Evolutionary conservation across 2,888 invertebrate genomes (phyloP).

Genomic region (Lasioglossum malachurum): DNA sequence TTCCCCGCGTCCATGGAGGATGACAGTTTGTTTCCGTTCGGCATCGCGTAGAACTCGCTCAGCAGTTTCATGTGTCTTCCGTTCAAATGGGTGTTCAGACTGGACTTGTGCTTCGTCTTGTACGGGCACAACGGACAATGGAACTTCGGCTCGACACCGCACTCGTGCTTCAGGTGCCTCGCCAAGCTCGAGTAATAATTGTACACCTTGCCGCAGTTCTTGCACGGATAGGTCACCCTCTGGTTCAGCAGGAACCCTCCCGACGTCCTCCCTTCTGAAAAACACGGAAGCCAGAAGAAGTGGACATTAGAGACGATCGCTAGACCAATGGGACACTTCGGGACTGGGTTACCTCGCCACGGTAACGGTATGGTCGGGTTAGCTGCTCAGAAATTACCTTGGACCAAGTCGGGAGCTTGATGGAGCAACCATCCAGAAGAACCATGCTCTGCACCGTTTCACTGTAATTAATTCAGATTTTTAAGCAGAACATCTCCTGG

Average conservation of each 20-base stretch:
- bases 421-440: too few relatives aligned
- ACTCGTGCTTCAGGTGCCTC: conserved; percentile 85
- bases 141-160: conserved; percentile 86
- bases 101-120: conserved; percentile 82
- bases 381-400: too few relatives aligned
- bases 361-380: not conserved
- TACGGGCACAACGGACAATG: conserved; percentile 85
- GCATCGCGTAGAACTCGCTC: conserved; percentile 73
- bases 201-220: conserved; percentile 86
- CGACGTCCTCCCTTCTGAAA: conserved; percentile 74
- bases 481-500: too few relatives aligned
- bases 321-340: conserved; percentile 24
- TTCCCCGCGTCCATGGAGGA: conserved; percentile 61
- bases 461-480: too few relatives aligned
- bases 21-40: conserved; percentile 71
- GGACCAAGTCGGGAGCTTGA: too few relatives aligned
- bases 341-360: not conserved
- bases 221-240: conserved; percentile 79
- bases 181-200: conserved; percentile 84
- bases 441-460: too few relatives aligned
- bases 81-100: conserved; percentile 82
- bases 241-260: conserved; percentile 71
- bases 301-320: conserved; percentile 54
- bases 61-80: conserved; percentile 81
- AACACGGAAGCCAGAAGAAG: conserved; percentile 60